Conservation (phyloP, 2,113 vertebrate genomes). For the Callopanchax toddi region DNA sequence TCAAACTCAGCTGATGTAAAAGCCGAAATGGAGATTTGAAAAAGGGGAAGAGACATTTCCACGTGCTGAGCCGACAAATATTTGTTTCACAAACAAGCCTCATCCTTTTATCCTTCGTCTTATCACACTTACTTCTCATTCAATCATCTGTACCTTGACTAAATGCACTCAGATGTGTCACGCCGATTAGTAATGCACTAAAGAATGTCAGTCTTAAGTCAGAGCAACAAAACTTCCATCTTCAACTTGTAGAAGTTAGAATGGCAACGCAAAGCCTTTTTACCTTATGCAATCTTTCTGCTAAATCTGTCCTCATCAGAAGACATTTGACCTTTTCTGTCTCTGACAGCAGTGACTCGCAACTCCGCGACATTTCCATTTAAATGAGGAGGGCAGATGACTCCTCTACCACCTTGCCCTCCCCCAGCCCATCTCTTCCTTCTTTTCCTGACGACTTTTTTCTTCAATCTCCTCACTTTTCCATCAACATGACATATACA, state of each 20-base stretch:
- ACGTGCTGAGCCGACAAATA: no score
- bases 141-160: constrained; percentile 9
- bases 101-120: constrained; percentile 12
- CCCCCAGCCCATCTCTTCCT: background rate
- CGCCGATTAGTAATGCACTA: background rate
- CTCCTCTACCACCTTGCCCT: background rate
- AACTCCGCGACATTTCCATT: constrained; percentile 19
- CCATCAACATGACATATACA: background rate
- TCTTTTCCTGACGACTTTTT: background rate
- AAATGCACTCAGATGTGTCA: background rate
- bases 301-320: constrained; percentile 13
- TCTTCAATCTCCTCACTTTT: constrained; percentile 9
- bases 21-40: no score
- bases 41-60: no score
- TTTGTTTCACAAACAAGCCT: no score
- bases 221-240: background rate
- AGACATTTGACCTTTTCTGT: background rate
- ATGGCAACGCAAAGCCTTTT: constrained; percentile 1
- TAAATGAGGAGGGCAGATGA: constrained; percentile 3
- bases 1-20: background rate
- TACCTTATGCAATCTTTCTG: background rate
- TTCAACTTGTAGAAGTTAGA: background rate
- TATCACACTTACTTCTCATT: constrained; percentile 7
- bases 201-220: background rate
- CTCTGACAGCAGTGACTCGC: background rate